These are phyloP conservation scores for Pterostichus madidus DNA, from an alignment of 2,888 invertebrate species.

Conservation along the genomic window DNA sequence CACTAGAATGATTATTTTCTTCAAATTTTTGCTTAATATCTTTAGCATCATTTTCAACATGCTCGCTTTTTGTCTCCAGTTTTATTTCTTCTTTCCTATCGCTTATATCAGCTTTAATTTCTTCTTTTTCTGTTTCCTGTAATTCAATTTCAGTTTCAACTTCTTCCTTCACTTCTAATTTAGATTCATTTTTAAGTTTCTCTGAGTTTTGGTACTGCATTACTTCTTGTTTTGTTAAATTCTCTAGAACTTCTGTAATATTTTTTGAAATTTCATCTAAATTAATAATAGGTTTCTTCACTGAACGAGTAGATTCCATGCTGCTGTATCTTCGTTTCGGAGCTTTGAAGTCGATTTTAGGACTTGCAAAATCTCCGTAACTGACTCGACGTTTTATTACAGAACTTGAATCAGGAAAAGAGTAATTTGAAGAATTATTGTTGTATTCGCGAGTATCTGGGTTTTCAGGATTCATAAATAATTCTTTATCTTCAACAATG, in stretches of 20 bases:
- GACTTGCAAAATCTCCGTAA: constrained; percentile 18
- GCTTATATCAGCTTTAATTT: neutral
- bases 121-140: constrained; percentile 1
- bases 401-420: constrained; percentile 4
- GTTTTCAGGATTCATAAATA: constrained; percentile 61
- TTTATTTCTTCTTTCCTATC: no score
- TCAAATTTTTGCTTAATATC: no score
- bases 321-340: constrained; percentile 60
- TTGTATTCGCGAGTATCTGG: neutral
- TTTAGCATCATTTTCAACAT: neutral
- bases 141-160: neutral
- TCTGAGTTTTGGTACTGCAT: constrained; percentile 1
- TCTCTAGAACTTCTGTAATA: constrained; percentile 56
- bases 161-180: constrained; percentile 12
- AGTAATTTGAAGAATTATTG: constrained; percentile 5
- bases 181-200: neutral
- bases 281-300: constrained; percentile 59
- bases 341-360: constrained; percentile 59
- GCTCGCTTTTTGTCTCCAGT: no score
- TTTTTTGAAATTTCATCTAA: constrained; percentile 61
- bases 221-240: constrained; percentile 35
- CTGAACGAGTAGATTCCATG: constrained; percentile 1
- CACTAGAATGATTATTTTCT: no score
- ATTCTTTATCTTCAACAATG: constrained; percentile 55
- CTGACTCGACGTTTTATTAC: constrained; percentile 46